Base-by-base conservation (phyloP, 2,888 invertebrate species). In the Cabera pusaria region DNA sequence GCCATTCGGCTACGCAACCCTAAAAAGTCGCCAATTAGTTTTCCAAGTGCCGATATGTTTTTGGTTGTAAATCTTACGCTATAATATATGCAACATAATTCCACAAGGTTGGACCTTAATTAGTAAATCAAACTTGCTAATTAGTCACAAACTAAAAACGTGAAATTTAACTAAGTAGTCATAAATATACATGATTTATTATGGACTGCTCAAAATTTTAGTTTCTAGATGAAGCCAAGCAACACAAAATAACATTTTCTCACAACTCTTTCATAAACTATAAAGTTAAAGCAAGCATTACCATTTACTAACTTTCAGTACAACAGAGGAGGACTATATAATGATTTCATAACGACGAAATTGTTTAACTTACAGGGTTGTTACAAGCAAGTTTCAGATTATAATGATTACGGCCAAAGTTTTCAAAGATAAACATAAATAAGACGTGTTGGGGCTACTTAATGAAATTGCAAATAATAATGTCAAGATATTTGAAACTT, bases 391-490 rank as follows among this genome's bases (percentile, higher is more conserved):
- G 41, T 56, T 47, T 42, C 48, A 46, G 37, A 54, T 43, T 48
- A 54, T 54, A 56, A 65, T 49, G 53, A 63, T 61, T 53, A 52
- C 46, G 40, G 28, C 43, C 35, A 35, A 59, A 64, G 51, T 59
- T 43, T 40, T 43, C 27, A 50, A 46, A 62, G 52, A 65, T 51
- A 62, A 69, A 57, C 47, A 73, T 72, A 81, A 82, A 82, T 72
- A 80, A 71, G 65, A 59, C 56, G 55, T 66, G 61, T 61, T 69
- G 62, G 64, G 60, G 52, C 61, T 58, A 72, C 72, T 65, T 66
- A 80, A 78, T 73, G 67, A 74, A 79, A 81, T 75, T 71, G 70
- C 70, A 65, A 80, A 80, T 81, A 77, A 76, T 71, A 75, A 73
- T 59, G 69, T 66, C 69, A 64, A 72, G 59, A 66, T 65, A 59